Base-by-base conservation (phyloP, 2,888 invertebrate genomes). In the Hylaea fasciaria region DNA sequence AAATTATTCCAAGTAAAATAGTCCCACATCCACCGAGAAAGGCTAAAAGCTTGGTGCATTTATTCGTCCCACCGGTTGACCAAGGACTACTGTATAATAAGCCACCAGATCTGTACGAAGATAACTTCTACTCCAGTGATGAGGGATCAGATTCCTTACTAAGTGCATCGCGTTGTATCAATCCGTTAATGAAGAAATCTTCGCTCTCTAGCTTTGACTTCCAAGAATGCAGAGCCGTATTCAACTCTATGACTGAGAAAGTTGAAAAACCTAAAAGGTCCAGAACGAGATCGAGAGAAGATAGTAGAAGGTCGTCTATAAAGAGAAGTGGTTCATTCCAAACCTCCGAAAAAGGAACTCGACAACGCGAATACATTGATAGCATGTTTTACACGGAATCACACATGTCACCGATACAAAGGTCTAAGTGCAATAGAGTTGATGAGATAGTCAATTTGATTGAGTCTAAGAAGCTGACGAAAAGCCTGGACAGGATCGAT, bases 21-120 rank as follows among this genome's bases (percentile, higher is more conserved):
- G 93, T 96, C 53, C 97, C 97, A 0, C 96, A 96, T 80, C 97
- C 97, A 47, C 97, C 97, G 0, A 93, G 96, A 68, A 95, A 95
- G 81, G 93, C 96, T 0, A 94, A 95, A 57, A 96, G 96, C 55
- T 82, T 96, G 51, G 93, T 95, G 3, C 96, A 96, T 82, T 86
- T 96, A 48, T 94, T 95, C 73, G 91, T 94, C 45, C 94, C 94
- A 64, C 91, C 93, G 3, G 93, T 93, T 14, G 95, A 95, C 17
- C 86, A 94, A 76, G 93, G 92, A 52, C 75, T 93, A 22, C 82
- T 93, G 60, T 94, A 92, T 80, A 93, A 82, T 81, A 94, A 89
- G 82, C 93, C 89, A 68, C 85, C 86, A 52, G 87, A 92, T 65
- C 78, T 94, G 62, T 94, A 94, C 62, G 94, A 94, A 67, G 94